Evolutionary conservation across 2,113 vertebrate species (phyloP).

Genomic region (Collichthys lucidus): DNA sequence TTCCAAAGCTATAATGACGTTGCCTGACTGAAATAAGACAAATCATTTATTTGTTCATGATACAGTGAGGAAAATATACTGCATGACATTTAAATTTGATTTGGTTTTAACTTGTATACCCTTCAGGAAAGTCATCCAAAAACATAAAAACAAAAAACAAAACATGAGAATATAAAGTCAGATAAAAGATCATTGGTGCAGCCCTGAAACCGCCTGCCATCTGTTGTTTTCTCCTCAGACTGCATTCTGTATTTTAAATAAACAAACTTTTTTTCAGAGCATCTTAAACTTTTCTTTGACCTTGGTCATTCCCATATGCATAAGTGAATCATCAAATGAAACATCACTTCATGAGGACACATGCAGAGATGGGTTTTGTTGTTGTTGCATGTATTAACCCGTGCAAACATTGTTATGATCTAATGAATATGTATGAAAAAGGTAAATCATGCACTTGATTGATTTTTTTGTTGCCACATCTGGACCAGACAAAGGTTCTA

Average conservation of each 20-base stretch:
- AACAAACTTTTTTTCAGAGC: background rate
- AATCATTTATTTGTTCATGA: background rate
- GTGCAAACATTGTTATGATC: background rate
- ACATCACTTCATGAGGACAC: no score
- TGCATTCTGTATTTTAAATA: background rate
- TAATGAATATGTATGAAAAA: background rate
- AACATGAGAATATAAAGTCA: background rate
- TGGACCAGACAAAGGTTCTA: slow-evolving; percentile 1
- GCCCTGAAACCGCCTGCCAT: background rate
- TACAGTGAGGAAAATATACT: background rate
- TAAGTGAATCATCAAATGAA: background rate
- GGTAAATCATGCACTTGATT: background rate
- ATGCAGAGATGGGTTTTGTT: no score
- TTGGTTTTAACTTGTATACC: background rate
- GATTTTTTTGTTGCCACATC: slow-evolving; percentile 1
- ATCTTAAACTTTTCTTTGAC: background rate
- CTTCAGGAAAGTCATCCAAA: background rate
- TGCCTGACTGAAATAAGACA: no score
- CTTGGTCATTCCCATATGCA: background rate
- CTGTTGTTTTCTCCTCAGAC: background rate
- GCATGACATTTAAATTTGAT: background rate
- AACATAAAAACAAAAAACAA: background rate
- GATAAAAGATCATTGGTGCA: background rate
- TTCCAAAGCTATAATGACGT: no score
- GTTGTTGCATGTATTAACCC: background rate